phyloP scores from a whole-genome alignment of 2,888 invertebrate species.

The Vesta saturnalis region DNA sequence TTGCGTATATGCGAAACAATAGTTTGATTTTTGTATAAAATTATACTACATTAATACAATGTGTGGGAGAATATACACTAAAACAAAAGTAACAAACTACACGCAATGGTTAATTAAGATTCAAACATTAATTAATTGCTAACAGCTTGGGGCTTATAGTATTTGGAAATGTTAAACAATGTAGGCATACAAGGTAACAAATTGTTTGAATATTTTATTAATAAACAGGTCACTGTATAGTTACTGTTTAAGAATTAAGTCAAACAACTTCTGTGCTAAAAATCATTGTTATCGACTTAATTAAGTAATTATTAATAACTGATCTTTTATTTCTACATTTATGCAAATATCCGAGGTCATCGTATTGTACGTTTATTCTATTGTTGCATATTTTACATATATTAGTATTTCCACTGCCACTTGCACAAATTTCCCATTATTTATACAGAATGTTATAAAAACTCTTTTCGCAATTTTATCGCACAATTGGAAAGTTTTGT shows the following conservation, averaged over 20 bases:
- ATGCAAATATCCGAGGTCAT: constrained; percentile 22
- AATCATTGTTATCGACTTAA: not conserved
- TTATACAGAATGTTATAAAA: no score
- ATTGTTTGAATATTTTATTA: no score
- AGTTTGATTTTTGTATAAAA: not conserved
- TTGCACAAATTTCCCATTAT: no score
- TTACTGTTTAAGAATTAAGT: no score
- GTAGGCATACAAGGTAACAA: not conserved
- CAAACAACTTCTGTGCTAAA: no score
- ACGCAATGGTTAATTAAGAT: constrained; percentile 5
- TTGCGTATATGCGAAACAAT: constrained; percentile 9
- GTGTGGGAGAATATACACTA: not conserved
- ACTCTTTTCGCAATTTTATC: no score
- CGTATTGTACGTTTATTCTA: constrained; percentile 26
- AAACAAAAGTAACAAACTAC: not conserved
- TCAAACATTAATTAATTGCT: constrained; percentile 22
- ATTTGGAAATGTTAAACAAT: constrained; percentile 10
- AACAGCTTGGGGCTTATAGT: constrained; percentile 10
- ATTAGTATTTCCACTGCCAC: not conserved
- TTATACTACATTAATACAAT: not conserved
- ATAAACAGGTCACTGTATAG: no score
- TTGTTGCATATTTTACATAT: constrained; percentile 11
- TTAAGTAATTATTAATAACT: constrained; percentile 23
- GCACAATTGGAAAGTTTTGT: no score
- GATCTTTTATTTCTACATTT: constrained; percentile 22